Conservation (phyloP, 2,113 vertebrate genomes). For the Aramus guarauna region DNA sequence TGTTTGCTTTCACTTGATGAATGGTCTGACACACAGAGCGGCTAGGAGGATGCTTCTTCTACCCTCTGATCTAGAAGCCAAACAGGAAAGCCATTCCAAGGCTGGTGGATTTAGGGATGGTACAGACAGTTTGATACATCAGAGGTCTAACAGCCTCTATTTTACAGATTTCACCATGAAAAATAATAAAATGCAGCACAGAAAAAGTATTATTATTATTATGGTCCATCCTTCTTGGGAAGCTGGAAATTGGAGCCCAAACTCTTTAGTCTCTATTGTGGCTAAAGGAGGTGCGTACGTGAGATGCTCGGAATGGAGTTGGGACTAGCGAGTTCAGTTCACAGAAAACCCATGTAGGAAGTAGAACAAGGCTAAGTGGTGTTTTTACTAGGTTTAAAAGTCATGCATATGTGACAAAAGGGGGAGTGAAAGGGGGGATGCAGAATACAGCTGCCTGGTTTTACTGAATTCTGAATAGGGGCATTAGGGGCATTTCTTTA, state of each 20-base stretch:
- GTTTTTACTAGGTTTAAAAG: background rate
- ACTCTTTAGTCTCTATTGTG: background rate
- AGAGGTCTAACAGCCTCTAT: background rate
- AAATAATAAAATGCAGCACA: background rate
- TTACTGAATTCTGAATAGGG: too few relatives aligned
- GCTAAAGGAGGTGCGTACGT: background rate
- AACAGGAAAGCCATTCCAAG: background rate
- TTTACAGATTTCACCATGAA: background rate
- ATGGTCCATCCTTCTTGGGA: background rate
- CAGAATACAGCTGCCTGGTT: background rate
- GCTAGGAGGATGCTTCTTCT: background rate
- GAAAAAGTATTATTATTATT: background rate
- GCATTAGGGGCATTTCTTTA: background rate
- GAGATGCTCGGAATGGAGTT: background rate
- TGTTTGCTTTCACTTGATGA: background rate
- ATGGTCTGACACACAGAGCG: background rate
- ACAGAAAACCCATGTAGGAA: rapidly evolving
- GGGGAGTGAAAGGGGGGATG: background rate
- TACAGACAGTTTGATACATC: background rate
- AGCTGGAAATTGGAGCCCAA: background rate
- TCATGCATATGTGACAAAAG: background rate
- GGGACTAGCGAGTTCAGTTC: background rate
- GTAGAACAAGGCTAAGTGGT: background rate
- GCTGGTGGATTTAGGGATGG: background rate
- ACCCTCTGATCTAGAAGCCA: background rate